Base-by-base conservation (phyloP, 1,140 invertebrate genomes). In the Paramacrobiotus metropolitanus region DNA sequence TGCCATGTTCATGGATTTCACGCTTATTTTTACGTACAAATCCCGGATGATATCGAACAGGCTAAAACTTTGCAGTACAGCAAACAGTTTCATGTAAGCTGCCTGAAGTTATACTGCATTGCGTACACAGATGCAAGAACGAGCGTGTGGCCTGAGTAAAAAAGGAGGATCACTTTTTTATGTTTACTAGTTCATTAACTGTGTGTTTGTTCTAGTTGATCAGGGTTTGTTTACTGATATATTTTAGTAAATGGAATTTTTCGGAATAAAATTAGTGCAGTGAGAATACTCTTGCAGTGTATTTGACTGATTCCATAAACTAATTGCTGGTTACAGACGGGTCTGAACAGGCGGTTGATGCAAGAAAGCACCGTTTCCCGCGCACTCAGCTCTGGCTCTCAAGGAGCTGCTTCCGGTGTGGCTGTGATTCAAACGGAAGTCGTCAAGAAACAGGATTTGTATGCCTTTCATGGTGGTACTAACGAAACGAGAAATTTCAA, bases 1-100 rank as follows among this genome's bases (percentile, higher is more conserved):
- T 93, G 87, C 72, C 87, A 96, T 75, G 83, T 97, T 18, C 92
- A 96, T 78, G 94, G 94, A 3, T 98, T 93, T 74, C 82, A 83
- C 59, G 92, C 94, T 0, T 98, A 97, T 73, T 87, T 98, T 65
- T 98, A 85, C 77, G 84, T 93, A 0, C 79, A 81, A 45, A 83
- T 87, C 2, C 90, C 91, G 48, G 59, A 72, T 18, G 78, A 76
- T 94, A 95, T 69, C 79, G 77, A 55, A 73, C 81, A 62, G 70
- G 74, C 21, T 78, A 87, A n/a, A n/a, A n/a, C n/a, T n/a, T n/a
- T n/a, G n/a, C n/a, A n/a, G n/a, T n/a, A n/a, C n/a, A n/a, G n/a
- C n/a, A n/a, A n/a, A n/a, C n/a, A n/a, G n/a, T n/a, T n/a, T n/a
- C n/a, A n/a, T n/a, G n/a, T n/a, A n/a, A n/a, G n/a, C n/a, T n/a